Conservation (phyloP, 2,113 vertebrate genomes). For the Apteryx mantelli region DNA sequence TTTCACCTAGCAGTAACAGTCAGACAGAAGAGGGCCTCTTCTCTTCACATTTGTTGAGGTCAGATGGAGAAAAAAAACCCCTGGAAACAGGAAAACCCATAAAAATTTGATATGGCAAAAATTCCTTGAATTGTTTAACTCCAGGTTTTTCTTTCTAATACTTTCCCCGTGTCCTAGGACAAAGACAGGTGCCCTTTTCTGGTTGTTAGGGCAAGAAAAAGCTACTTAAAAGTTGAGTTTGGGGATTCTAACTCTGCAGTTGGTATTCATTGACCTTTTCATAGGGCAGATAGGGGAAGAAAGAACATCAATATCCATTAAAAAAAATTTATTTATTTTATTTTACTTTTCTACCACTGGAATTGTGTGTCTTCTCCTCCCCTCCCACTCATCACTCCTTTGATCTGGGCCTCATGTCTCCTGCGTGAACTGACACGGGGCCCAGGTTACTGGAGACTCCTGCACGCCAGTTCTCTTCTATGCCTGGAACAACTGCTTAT, state of each 20-base stretch:
- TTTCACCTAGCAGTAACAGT: neutral
- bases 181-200: neutral
- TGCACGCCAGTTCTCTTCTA: neutral
- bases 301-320: neutral
- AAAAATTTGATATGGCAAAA: neutral
- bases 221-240: neutral
- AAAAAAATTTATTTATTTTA: neutral
- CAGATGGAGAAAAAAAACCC: neutral
- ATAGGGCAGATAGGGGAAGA: neutral
- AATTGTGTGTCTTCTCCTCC: accelerated
- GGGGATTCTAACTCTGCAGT: neutral
- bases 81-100: neutral
- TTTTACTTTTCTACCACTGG: neutral
- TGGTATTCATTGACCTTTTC: neutral
- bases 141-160: neutral
- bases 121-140: neutral
- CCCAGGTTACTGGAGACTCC: neutral
- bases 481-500: neutral
- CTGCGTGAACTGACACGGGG: neutral
- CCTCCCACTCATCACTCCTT: neutral
- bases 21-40: neutral
- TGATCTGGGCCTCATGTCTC: neutral
- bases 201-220: neutral
- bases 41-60: neutral
- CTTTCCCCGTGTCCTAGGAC: neutral